Conservation (phyloP, 2,888 invertebrate genomes). For the Branchipolynoe longqiensis region DNA sequence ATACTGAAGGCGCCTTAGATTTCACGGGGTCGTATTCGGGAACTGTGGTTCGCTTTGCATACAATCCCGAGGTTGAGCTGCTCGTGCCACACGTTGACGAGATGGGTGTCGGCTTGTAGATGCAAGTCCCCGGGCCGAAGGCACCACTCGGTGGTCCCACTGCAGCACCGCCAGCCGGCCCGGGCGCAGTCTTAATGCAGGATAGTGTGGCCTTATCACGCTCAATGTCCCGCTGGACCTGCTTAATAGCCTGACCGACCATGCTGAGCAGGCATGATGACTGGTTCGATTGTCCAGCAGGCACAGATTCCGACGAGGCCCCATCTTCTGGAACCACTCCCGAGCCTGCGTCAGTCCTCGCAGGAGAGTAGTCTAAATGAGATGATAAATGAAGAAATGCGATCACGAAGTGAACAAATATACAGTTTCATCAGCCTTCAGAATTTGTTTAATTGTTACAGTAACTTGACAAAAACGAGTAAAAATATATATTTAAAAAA, state of each 20-base stretch:
- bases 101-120: slow-evolving; percentile 61
- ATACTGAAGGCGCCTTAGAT: background rate
- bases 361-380: no score
- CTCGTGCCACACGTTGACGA: background rate
- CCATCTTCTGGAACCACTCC: slow-evolving; percentile 13
- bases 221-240: slow-evolving; percentile 60
- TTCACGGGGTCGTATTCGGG: slow-evolving; percentile 32
- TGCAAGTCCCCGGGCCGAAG: background rate
- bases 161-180: background rate
- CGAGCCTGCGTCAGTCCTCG: background rate
- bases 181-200: background rate
- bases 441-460: no score
- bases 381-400: no score
- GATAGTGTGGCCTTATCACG: slow-evolving; percentile 49
- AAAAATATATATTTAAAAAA: no score
- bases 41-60: background rate
- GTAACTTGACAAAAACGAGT: no score
- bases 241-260: slow-evolving; percentile 64
- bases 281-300: slow-evolving; percentile 1
- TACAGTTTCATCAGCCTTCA: no score
- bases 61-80: background rate
- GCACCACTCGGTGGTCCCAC: slow-evolving; percentile 12
- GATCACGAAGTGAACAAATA: no score
- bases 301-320: slow-evolving; percentile 23
- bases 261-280: slow-evolving; percentile 63